Percentiles rank a stretch among this genome's conserved stretches.
Conservation (phyloP, 1,140 invertebrate species). For the Hestina assimilis region DNA sequence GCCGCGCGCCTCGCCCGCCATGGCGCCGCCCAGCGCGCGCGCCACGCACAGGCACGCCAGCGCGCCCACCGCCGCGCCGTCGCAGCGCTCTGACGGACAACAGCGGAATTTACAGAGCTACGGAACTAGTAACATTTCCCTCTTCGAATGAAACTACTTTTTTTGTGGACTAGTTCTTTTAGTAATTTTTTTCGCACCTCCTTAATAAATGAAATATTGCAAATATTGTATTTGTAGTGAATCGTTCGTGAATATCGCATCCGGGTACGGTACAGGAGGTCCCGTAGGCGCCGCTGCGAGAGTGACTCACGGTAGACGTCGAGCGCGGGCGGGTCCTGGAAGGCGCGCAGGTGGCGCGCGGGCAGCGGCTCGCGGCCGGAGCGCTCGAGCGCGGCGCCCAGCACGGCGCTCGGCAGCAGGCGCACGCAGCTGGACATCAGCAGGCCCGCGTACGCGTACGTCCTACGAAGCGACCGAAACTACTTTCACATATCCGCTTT, state of each 20-base stretch:
- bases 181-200: no score
- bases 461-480: background rate
- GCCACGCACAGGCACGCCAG: constrained; percentile 35
- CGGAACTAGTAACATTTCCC: no score
- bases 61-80: constrained; percentile 2
- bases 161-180: no score
- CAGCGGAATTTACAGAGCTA: no score
- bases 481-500: no score
- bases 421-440: constrained; percentile 35
- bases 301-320: constrained; percentile 20
- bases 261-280: no score
- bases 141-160: no score
- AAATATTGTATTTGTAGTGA: no score
- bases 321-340: constrained; percentile 6
- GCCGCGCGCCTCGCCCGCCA: constrained; percentile 25
- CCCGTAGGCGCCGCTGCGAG: no score
- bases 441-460: constrained; percentile 26
- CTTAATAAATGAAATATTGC: no score
- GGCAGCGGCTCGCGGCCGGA: constrained; percentile 15
- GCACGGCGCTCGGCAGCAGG: constrained; percentile 37
- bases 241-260: no score
- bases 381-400: constrained; percentile 14
- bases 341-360: constrained; percentile 8
- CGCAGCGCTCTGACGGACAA: constrained; percentile 8
- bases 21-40: constrained; percentile 21